A percentile compares a stretch with the other conserved stretches of the same genome.
Evolutionary conservation across 92 coral and sea anemone species (phyloP).

Genomic region (Paragorgia papillata): DNA sequence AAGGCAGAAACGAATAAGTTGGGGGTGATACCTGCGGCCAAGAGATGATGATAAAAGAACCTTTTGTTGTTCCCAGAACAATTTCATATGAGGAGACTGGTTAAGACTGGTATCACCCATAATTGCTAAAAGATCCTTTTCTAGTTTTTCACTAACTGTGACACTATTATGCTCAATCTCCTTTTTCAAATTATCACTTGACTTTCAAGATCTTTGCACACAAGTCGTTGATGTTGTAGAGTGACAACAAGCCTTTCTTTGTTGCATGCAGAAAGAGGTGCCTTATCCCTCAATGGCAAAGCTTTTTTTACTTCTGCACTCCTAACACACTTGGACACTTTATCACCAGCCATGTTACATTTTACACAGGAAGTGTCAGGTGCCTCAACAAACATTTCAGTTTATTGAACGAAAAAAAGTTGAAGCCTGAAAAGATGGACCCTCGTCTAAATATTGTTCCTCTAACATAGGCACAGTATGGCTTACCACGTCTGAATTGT

Average conservation of each 20-base stretch:
- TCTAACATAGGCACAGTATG: conserved; percentile 12
- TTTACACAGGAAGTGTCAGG: not conserved
- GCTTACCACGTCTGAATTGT: conserved; percentile 11
- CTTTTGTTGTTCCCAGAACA: conserved; percentile 67
- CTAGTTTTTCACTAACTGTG: conserved; percentile 3
- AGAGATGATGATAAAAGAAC: conserved; percentile 48
- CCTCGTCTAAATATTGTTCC: conserved; percentile 5
- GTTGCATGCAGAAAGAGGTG: conserved; percentile 13
- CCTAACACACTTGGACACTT: not conserved
- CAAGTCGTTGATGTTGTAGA: not conserved
- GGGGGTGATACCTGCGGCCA: conserved; percentile 65
- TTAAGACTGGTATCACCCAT: conserved; percentile 6
- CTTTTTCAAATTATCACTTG: not conserved
- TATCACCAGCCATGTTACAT: not conserved
- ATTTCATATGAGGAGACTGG: conserved; percentile 56
- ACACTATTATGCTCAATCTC: not conserved
- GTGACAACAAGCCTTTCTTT: conserved; percentile 9
- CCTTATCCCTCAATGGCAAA: not conserved
- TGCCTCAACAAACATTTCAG: not conserved
- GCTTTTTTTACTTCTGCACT: not conserved
- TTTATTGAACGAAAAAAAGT: not conserved
- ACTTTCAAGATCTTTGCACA: not conserved
- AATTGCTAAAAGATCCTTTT: not conserved
- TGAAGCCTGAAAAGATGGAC: not conserved
- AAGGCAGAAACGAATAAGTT: conserved; percentile 60